These are phyloP conservation scores for Ariopsis seemanni DNA, from an alignment of 2,113 vertebrate genomes.

Conservation along the genomic window DNA sequence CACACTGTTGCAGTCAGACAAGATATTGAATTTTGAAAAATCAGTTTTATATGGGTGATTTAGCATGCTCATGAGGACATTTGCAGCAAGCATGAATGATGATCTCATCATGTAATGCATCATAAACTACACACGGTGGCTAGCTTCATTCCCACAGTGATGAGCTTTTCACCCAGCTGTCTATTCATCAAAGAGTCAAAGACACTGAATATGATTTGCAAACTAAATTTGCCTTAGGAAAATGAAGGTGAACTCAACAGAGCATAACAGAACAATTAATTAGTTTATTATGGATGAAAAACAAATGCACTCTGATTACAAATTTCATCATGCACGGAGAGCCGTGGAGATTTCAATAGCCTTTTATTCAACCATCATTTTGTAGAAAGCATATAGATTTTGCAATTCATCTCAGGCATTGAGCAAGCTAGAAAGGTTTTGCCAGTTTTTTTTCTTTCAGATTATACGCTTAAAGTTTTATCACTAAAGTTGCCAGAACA, in stretches of 20 bases:
- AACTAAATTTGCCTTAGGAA: constrained; percentile 16
- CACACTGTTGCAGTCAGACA: constrained; percentile 1
- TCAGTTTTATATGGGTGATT: constrained; percentile 27
- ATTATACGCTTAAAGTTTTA: neutral
- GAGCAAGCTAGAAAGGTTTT: neutral
- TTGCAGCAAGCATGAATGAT: constrained; percentile 36
- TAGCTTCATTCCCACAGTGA: constrained; percentile 22
- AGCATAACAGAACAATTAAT: constrained; percentile 35
- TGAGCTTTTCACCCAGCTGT: constrained; percentile 19
- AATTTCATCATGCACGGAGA: neutral
- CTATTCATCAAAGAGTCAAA: constrained; percentile 34
- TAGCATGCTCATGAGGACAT: constrained; percentile 32
- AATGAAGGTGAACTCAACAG: constrained; percentile 33
- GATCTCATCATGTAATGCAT: constrained; percentile 27
- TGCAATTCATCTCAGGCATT: neutral
- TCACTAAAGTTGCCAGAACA: neutral
- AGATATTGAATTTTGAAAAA: constrained; percentile 33
- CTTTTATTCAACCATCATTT: neutral
- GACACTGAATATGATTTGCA: constrained; percentile 26
- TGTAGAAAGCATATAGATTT: too few relatives aligned
- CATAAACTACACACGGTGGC: constrained; percentile 1
- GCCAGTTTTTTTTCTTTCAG: neutral
- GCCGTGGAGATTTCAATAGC: neutral
- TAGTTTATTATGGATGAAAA: constrained; percentile 29
- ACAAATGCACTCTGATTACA: constrained; percentile 22